Percentiles rank a stretch among this genome's conserved stretches.
phyloP scores from a whole-genome alignment of 2,888 invertebrate species.

The Linnaemya vulpina region DNA sequence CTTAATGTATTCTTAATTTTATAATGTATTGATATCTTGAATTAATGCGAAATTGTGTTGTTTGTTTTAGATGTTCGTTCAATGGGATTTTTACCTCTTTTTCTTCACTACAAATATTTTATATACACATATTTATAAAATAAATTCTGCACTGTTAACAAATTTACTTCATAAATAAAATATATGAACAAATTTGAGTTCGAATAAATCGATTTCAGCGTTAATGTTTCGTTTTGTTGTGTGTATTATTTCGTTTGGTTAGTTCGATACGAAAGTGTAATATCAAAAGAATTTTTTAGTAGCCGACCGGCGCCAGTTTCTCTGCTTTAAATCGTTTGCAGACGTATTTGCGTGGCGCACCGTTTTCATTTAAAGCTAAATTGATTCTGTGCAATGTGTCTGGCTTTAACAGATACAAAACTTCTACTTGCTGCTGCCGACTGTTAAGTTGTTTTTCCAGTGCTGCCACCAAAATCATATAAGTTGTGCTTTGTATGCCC shows the following conservation, averaged over 20 bases:
- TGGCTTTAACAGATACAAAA: conserved; percentile 56
- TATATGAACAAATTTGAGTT: conserved; percentile 16
- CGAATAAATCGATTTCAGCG: conserved; percentile 23
- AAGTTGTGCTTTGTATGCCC: background rate
- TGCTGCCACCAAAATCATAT: background rate
- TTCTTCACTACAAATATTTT: conserved; percentile 3
- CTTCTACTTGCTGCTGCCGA: conserved; percentile 36
- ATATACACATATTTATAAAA: conserved; percentile 17
- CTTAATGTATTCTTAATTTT: background rate
- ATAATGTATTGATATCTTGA: conserved; percentile 6
- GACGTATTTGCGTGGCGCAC: conserved; percentile 61
- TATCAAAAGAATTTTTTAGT: conserved; percentile 29
- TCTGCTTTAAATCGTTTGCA: conserved; percentile 57
- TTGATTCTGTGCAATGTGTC: conserved; percentile 61
- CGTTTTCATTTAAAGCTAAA: conserved; percentile 67
- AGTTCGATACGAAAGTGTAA: conserved; percentile 50
- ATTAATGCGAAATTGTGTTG: background rate
- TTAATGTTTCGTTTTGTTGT: conserved; percentile 26
- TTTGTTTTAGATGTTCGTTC: background rate
- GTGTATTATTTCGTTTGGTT: conserved; percentile 37
- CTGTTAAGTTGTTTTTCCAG: conserved; percentile 27
- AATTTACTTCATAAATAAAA: background rate
- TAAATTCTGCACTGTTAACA: conserved; percentile 22
- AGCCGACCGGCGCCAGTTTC: conserved; percentile 73
- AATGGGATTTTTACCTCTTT: conserved; percentile 25